Evolutionary conservation across 2,888 invertebrate genomes (phyloP), one percentile per base, ranked within the genome.

Genomic region (Sinodicranocentrus sp.): DNA sequence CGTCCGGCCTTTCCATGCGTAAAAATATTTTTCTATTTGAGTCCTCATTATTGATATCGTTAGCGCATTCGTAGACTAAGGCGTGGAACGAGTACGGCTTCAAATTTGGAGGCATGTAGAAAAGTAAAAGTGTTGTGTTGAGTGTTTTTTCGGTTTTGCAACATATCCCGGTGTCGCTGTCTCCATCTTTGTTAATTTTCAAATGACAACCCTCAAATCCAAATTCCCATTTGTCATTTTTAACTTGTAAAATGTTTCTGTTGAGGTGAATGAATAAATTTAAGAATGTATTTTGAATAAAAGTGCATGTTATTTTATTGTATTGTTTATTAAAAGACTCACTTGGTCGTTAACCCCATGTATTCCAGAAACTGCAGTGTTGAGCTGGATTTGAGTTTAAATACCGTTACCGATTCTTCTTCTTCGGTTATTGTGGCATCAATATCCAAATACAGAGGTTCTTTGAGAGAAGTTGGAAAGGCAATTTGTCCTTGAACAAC

Each of bases 191-290:
- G 19, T 2, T 17, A 13, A n/a, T 25, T n/a, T 63, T 33, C 28
- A 48, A 2, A 23, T 59, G 26, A 6, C 10, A 10, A 3, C 68
- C 59, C 2, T 78, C 23, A 2, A 78, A 21, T 2, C 26, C 67
- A n/a, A 44, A 3, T 33, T 59, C 70, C 78, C 68, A 70, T 26
- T 26, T 44, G 1, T 3, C 19, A n/a, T 61, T 43, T 28, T 44
- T 17, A 2, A 70, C 2, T 19, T 78, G 68, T 3, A 78, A 26
- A 2, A 28, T 8, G 54, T 78, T 78, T 5, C 78, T 78, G 68
- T n/a, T n/a, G n/a, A n/a, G n/a, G n/a, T n/a, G n/a, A n/a, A n/a
- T n/a, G n/a, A n/a, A n/a, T n/a, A n/a, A n/a, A n/a, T 39, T 39
- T 5, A 5, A 39, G 39, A 39, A 39, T 39, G 13, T 39, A 13